These are phyloP conservation scores for Drosophila setifemur DNA, from an alignment of 1,140 invertebrate species.

Conservation along the genomic window DNA sequence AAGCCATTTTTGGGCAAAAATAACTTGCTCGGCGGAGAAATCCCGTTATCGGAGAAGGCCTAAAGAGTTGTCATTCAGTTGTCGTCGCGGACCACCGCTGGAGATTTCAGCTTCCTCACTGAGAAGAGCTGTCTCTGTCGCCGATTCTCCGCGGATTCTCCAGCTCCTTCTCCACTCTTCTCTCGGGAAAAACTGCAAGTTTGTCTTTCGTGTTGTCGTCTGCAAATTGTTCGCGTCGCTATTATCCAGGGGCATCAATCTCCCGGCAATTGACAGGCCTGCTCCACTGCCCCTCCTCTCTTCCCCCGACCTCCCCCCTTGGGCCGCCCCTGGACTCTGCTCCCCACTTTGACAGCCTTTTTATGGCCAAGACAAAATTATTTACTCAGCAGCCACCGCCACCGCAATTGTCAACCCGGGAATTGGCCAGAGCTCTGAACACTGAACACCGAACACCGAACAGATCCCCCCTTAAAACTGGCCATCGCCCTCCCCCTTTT, in stretches of 20 bases:
- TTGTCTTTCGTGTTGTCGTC: slow-evolving; percentile 61
- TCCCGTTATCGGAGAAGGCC: slow-evolving; percentile 40
- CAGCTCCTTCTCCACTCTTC: neutral
- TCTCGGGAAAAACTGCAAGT: slow-evolving; percentile 18
- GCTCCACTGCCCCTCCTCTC: neutral
- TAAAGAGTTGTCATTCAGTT: slow-evolving; percentile 78
- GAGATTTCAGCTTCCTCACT: slow-evolving; percentile 18
- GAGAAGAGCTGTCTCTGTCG: slow-evolving; percentile 5
- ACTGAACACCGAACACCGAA: no score
- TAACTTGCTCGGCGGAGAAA: slow-evolving; percentile 69
- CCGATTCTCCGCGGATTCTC: slow-evolving; percentile 1
- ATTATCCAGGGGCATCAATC: slow-evolving; percentile 80
- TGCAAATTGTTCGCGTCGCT: slow-evolving; percentile 79
- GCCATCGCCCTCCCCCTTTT: neutral
- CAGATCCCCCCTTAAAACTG: neutral
- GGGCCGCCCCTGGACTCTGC: neutral
- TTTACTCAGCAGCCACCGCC: slow-evolving; percentile 62
- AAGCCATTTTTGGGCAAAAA: slow-evolving; percentile 76
- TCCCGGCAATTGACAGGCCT: slow-evolving; percentile 69
- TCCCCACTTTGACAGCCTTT: slow-evolving; percentile 47
- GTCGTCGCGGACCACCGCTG: slow-evolving; percentile 66
- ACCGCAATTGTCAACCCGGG: slow-evolving; percentile 72
- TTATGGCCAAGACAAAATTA: slow-evolving; percentile 77
- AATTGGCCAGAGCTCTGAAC: slow-evolving; percentile 70
- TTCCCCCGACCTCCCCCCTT: neutral